A percentile compares a stretch with the other conserved stretches of the same genome.
Conservation (phyloP, 2,113 vertebrate genomes). For the Microtus pennsylvanicus region DNA sequence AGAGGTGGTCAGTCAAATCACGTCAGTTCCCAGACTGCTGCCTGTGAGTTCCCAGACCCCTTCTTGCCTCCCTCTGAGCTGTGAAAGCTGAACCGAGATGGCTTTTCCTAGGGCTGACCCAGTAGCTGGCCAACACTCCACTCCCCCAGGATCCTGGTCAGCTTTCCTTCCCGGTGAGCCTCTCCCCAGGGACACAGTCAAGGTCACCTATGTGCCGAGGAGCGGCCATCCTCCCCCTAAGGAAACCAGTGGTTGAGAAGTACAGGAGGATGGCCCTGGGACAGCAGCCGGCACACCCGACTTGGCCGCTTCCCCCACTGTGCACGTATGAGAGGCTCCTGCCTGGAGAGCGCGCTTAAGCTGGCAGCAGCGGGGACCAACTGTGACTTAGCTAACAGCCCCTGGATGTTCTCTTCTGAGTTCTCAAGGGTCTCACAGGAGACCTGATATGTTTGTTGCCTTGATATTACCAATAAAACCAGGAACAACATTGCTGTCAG, state of each 20-base stretch:
- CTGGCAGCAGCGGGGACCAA: rapidly evolving
- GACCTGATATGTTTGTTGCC: background rate
- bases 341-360: rapidly evolving
- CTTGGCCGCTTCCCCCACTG: background rate
- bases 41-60: background rate
- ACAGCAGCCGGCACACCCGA: background rate
- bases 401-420: background rate
- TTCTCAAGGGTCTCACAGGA: background rate
- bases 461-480: background rate
- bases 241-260: background rate
- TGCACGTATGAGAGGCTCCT: rapidly evolving
- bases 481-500: background rate
- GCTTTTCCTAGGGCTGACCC: background rate
- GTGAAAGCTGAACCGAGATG: background rate
- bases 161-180: background rate
- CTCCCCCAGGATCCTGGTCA: background rate
- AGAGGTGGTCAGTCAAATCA: background rate
- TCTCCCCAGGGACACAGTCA: background rate
- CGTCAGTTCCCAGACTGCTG: background rate
- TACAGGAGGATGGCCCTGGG: background rate
- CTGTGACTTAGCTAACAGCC: background rate
- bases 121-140: background rate
- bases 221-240: background rate
- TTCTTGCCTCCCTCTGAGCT: background rate
- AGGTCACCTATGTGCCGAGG: background rate